A percentile compares a stretch with the other conserved stretches of the same genome.
Conservation (phyloP, 2,113 vertebrate genomes). For the Pelecanus crispus region DNA sequence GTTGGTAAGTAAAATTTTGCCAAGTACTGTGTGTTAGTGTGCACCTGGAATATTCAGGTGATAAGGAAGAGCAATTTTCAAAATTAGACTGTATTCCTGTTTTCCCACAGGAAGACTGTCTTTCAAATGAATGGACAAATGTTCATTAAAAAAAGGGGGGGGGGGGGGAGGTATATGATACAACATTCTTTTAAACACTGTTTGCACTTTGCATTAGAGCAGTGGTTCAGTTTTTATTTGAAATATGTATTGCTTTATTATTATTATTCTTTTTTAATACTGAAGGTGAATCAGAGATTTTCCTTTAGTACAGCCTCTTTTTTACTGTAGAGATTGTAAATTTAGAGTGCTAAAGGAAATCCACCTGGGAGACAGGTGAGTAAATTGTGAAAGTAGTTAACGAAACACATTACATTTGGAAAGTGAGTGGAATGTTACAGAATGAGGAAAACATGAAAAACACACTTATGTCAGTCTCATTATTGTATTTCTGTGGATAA, state of each 20-base stretch:
- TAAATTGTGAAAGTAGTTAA: background rate
- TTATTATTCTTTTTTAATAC: background rate
- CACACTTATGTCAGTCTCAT: background rate
- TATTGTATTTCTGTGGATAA: background rate
- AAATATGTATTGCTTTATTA: background rate
- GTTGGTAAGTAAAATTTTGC: background rate
- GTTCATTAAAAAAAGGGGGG: too few species aligned
- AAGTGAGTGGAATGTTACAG: background rate
- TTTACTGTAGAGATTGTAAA: background rate
- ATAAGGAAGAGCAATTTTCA: background rate
- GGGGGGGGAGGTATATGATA: background rate
- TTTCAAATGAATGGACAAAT: background rate
- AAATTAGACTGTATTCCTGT: background rate
- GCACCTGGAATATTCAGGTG: background rate
- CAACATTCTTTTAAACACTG: background rate
- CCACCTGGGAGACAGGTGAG: background rate
- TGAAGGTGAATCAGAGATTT: background rate
- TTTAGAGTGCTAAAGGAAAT: background rate
- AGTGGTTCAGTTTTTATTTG: background rate
- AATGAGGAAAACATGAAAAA: background rate
- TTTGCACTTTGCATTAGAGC: background rate
- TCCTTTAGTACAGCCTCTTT: background rate
- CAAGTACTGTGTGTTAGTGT: background rate
- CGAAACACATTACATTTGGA: background rate
- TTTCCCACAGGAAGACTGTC: background rate